These are phyloP conservation scores for Myotis yumanensis DNA, from an alignment of 2,113 vertebrate genomes.

Conservation along the genomic window DNA sequence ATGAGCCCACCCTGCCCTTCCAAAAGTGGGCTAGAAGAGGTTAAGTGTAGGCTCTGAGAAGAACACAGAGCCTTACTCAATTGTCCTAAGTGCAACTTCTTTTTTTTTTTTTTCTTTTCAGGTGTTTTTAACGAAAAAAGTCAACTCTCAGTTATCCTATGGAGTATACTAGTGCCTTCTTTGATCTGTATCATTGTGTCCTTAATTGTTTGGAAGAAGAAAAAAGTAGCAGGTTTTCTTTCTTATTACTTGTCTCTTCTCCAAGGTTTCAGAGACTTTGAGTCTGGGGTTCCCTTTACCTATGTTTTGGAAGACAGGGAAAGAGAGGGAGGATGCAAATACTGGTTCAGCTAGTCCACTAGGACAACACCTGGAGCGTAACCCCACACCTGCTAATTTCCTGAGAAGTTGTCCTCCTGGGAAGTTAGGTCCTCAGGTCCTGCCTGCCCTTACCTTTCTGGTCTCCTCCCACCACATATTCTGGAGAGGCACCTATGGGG, in stretches of 20 bases:
- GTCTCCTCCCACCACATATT: background rate
- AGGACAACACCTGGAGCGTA: background rate
- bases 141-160: fast-evolving
- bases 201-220: background rate
- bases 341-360: background rate
- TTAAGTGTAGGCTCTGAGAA: background rate
- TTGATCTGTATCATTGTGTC: background rate
- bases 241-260: conserved; percentile 4
- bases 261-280: background rate
- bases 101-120: conserved; percentile 53
- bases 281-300: background rate
- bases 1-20: background rate
- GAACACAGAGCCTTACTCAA: background rate
- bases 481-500: background rate
- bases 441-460: background rate
- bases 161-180: fast-evolving
- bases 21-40: background rate
- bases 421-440: background rate
- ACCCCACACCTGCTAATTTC: background rate
- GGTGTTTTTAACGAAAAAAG: background rate
- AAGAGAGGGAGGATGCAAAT: background rate
- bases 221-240: conserved; percentile 36
- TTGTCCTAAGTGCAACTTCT: background rate
- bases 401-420: background rate
- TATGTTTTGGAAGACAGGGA: background rate